phyloP scores from a whole-genome alignment of 2,888 invertebrate species.

The Argyra leucocephala region DNA sequence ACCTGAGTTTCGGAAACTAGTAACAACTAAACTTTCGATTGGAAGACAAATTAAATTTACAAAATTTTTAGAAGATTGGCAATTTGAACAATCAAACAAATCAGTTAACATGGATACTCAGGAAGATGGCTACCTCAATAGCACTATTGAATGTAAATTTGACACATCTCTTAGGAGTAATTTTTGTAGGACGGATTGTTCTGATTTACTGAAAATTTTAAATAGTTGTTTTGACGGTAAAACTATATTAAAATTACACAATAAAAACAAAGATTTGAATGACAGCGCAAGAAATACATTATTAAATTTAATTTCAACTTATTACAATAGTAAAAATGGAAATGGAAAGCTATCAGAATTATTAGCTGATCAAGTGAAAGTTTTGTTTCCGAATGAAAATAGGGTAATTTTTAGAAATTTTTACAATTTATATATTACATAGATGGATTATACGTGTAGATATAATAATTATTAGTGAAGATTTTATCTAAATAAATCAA shows the following conservation, averaged over 20 bases:
- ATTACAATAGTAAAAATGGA: constrained; percentile 4
- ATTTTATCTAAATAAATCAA: too few species aligned
- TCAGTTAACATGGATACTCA: background rate
- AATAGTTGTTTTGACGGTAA: background rate
- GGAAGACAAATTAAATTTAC: background rate
- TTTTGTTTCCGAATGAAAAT: background rate
- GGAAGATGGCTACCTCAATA: background rate
- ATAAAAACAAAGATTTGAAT: background rate
- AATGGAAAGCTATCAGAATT: background rate
- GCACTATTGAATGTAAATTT: background rate
- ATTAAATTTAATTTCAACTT: background rate
- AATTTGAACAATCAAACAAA: background rate
- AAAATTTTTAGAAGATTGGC: background rate
- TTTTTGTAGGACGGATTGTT: background rate
- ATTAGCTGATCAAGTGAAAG: background rate
- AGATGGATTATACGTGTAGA: too few species aligned
- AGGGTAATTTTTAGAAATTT: background rate
- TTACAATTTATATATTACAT: background rate
- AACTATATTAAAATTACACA: background rate
- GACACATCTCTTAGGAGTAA: background rate
- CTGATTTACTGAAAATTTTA: background rate
- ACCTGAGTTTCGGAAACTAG: background rate
- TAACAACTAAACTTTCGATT: background rate
- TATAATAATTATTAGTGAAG: too few species aligned
- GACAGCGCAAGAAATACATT: background rate